These are phyloP conservation scores for Crenuchus spilurus DNA, from an alignment of 2,797 vertebrate species.

Conservation along the genomic window DNA sequence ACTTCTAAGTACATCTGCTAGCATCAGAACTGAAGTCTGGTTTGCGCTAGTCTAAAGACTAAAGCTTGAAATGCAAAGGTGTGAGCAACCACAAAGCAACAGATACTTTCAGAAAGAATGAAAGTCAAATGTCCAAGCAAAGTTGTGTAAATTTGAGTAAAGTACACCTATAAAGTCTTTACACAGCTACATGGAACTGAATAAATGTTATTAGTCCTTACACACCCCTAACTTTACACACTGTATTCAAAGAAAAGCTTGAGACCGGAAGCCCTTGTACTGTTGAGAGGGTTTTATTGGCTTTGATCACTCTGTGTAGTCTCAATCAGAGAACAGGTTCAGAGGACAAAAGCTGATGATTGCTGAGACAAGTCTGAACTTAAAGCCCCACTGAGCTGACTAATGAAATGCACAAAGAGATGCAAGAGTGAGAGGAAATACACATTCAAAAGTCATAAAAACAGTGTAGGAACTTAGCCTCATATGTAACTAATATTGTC, in stretches of 20 bases:
- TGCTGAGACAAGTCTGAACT: neutral
- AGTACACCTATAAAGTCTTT: no score
- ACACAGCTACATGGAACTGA: no score
- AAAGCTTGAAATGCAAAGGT: no score
- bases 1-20: no score
- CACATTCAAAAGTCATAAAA: neutral
- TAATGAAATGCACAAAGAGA: constrained; percentile 1
- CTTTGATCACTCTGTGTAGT: neutral
- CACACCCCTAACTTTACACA: no score
- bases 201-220: no score
- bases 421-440: neutral
- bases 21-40: no score
- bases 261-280: neutral
- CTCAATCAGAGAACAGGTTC: neutral
- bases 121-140: no score
- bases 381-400: neutral
- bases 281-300: neutral
- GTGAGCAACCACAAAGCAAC: no score
- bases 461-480: constrained; percentile 27
- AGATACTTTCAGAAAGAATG: no score
- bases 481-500: constrained; percentile 15
- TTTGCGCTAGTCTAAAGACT: no score
- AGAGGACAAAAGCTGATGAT: neutral
- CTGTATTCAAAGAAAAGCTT: neutral
- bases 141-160: no score